These are phyloP conservation scores for Rotaria magnacalcarata DNA, from an alignment of 2,888 invertebrate genomes.

Conservation along the genomic window DNA sequence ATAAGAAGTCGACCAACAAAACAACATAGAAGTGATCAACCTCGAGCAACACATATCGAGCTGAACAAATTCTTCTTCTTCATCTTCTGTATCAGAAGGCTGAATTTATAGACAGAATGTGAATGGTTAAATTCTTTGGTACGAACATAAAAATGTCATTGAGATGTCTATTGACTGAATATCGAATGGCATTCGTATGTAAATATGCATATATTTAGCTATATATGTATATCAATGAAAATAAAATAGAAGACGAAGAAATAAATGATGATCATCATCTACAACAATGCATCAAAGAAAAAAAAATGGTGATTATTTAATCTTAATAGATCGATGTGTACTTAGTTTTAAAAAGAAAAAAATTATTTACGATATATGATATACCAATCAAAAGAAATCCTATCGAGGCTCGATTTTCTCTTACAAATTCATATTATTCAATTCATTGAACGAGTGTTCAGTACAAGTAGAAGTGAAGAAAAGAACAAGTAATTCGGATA, in stretches of 20 bases:
- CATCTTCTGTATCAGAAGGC: background rate
- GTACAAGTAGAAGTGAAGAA: too few relatives aligned
- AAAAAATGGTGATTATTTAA: background rate
- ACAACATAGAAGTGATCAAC: background rate
- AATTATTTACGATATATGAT: too few relatives aligned
- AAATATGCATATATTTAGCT: background rate
- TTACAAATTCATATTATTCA: too few relatives aligned
- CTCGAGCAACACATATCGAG: background rate
- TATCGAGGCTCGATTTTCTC: too few relatives aligned
- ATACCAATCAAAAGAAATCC: too few relatives aligned
- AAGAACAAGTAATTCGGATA: too few relatives aligned
- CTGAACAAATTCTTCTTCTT: conserved; percentile 5
- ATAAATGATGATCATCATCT: background rate
- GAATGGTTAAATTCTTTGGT: background rate
- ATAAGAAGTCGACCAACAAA: conserved; percentile 1
- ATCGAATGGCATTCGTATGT: conserved; percentile 11
- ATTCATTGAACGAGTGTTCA: too few relatives aligned
- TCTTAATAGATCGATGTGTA: too few relatives aligned
- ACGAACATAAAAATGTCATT: background rate
- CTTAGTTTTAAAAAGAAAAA: too few relatives aligned
- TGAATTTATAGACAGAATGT: background rate
- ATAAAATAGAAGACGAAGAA: background rate
- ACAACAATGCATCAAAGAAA: background rate
- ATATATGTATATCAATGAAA: background rate
- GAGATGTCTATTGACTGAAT: background rate